These are phyloP conservation scores for Stenoptilia bipunctidactyla DNA, from an alignment of 2,888 invertebrate species.

Conservation along the genomic window DNA sequence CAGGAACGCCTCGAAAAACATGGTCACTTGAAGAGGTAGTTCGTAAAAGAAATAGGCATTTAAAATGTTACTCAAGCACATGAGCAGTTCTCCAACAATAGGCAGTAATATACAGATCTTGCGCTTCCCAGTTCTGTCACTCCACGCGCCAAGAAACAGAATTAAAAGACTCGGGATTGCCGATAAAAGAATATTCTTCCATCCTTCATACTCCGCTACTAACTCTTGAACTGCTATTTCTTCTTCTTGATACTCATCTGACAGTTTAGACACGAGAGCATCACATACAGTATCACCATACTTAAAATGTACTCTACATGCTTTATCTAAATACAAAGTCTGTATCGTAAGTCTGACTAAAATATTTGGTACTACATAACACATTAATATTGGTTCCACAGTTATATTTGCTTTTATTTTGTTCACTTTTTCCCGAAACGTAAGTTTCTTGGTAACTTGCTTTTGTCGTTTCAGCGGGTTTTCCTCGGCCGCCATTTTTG, in stretches of 20 bases:
- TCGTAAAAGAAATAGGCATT: slow-evolving; percentile 26
- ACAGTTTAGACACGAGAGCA: slow-evolving; percentile 66
- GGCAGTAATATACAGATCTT: slow-evolving; percentile 81
- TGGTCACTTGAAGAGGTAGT: slow-evolving; percentile 34
- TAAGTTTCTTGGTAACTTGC: too few species aligned
- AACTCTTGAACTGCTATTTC: slow-evolving; percentile 68
- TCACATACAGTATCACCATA: slow-evolving; percentile 73
- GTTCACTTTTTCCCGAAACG: slow-evolving; percentile 6
- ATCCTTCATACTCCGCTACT: slow-evolving; percentile 78
- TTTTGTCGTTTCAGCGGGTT: too few species aligned
- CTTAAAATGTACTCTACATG: slow-evolving; percentile 75
- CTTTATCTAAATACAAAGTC: slow-evolving; percentile 81
- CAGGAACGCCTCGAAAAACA: slow-evolving; percentile 33
- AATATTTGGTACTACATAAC: slow-evolving; percentile 60
- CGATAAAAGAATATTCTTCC: slow-evolving; percentile 81
- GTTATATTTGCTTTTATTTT: slow-evolving; percentile 49
- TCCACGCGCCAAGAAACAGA: slow-evolving; percentile 79
- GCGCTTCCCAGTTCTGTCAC: slow-evolving; percentile 66
- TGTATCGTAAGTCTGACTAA: slow-evolving; percentile 76
- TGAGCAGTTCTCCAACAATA: slow-evolving; percentile 77
- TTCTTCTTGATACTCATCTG: not conserved
- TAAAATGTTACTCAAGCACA: slow-evolving; percentile 55
- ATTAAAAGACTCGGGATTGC: slow-evolving; percentile 79
- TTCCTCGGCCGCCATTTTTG: too few species aligned
- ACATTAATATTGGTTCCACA: slow-evolving; percentile 74